Evolutionary conservation across 2,113 vertebrate genomes (phyloP).

Genomic region (Lampris megalopsis): DNA sequence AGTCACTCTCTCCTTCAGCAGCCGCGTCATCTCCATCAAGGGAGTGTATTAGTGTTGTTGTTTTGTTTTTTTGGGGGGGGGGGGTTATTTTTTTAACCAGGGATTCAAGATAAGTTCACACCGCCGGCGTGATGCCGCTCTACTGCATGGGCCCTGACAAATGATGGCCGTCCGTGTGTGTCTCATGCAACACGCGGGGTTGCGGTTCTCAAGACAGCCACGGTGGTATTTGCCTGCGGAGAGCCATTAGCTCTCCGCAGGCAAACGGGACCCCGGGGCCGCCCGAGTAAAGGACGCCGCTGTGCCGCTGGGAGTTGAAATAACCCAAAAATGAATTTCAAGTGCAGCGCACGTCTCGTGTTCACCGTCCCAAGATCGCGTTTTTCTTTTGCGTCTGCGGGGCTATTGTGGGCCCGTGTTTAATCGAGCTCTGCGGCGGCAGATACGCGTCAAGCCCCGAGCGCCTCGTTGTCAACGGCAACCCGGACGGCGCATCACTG

Average conservation of each 20-base stretch:
- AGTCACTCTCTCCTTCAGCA: constrained; percentile 20
- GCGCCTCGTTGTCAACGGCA: no score
- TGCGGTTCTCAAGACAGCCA: constrained; percentile 20
- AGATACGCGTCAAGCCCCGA: no score
- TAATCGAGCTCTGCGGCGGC: no score
- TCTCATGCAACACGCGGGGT: constrained; percentile 44
- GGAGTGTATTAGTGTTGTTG: constrained; percentile 50
- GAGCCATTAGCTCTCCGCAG: constrained; percentile 29
- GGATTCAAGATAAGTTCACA: constrained; percentile 48
- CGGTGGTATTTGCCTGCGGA: background rate
- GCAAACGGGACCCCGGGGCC: constrained; percentile 29
- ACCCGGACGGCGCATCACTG: no score
- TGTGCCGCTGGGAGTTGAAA: background rate
- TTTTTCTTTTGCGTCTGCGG: background rate
- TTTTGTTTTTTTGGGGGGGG: no score
- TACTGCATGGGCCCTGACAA: constrained; percentile 31
- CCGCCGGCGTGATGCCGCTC: constrained; percentile 13
- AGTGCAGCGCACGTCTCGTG: background rate
- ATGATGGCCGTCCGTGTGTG: background rate
- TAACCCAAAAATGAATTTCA: constrained; percentile 3
- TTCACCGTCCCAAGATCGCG: no score
- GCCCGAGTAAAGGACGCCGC: background rate
- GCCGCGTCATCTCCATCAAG: constrained; percentile 52
- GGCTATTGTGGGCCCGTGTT: no score
- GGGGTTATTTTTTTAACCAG: background rate